A percentile compares a stretch with the other conserved stretches of the same genome.
phyloP scores from a whole-genome alignment of 2,888 invertebrate genomes.

The Zonitis immaculata region DNA sequence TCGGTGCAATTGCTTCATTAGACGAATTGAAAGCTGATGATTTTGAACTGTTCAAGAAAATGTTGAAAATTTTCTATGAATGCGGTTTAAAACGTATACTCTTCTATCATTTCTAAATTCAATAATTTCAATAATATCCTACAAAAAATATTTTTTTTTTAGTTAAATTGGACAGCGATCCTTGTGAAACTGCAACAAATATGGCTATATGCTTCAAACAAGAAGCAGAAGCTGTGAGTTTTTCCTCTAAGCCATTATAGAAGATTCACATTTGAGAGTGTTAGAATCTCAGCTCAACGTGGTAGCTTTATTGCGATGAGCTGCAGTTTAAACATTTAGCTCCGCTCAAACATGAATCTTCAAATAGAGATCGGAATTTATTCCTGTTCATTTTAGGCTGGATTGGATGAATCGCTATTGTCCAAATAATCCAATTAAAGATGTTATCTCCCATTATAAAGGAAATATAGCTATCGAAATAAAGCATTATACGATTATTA shows the following conservation, averaged over 20 bases:
- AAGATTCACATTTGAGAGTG: no score
- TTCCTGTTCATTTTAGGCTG: background rate
- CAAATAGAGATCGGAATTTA: background rate
- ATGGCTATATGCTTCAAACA: slow-evolving; percentile 26
- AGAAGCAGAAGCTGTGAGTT: slow-evolving; percentile 29
- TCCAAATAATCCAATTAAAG: no score
- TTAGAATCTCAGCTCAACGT: no score
- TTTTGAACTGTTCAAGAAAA: slow-evolving; percentile 22
- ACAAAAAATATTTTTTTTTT: no score
- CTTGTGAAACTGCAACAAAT: slow-evolving; percentile 27
- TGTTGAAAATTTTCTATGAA: slow-evolving; percentile 15
- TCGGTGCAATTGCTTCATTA: slow-evolving; percentile 18
- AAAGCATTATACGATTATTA: no score
- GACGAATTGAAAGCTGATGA: slow-evolving; percentile 25
- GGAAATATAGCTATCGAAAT: no score
- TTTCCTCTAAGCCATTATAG: background rate
- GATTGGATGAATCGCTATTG: slow-evolving; percentile 6
- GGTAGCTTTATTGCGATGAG: no score
- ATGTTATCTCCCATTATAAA: no score
- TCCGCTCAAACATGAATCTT: no score
- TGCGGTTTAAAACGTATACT: slow-evolving; percentile 15
- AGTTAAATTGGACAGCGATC: slow-evolving; percentile 28
- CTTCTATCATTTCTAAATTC: background rate
- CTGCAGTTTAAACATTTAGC: no score
- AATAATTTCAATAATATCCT: background rate